Base-by-base conservation (phyloP, 2,888 invertebrate species). In the Itoplectis maculator region DNA sequence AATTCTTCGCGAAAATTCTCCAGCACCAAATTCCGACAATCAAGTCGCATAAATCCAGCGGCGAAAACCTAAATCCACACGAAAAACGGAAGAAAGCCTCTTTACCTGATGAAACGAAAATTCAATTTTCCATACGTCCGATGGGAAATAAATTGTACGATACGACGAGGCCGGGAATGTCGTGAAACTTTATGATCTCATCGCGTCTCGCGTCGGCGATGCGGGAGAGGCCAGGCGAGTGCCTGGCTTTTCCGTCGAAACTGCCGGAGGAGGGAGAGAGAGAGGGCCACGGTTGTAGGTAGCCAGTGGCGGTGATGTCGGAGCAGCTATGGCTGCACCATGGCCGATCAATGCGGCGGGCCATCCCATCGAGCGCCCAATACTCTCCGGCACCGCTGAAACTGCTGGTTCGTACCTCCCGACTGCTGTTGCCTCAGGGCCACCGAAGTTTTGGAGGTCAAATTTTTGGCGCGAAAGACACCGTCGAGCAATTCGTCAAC, bases 271-370 rank as follows among this genome's bases (percentile, higher is more conserved):
- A 37, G 61, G 61, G 15, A 0, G 35, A 37, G 61, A 37, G 15
- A 0, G 37, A 29, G 37, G 40, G 35, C 18, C 37, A 61, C 0
- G n/a, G 37, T 37, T 15, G 61, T 61, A n/a, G 13, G 47, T 47
- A 35, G 61, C 61, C 4, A 15, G 37, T 37, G 18, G 37, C 15
- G 18, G 35, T 40, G 23, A 61, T 61, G 37, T 37, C 37, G 37
- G 37, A 40, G 18, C 61, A 18, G 61, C 61, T 37, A 61, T 61
- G 61, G 61, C 61, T 37, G 23, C 61, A 61, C 61, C 18, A 18
- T 61, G 61, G n/a, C 18, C 61, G 61, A 61, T 61, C 61, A 61
- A 61, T 61, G 61, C 61, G 37, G 18, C 2, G 37, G 37, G 61
- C 3, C 61, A 37, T 40, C 37, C 61, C 18, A 61, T 40, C 37